These are phyloP conservation scores for Cynaeus angustus DNA, from an alignment of 2,888 invertebrate species.

Conservation along the genomic window DNA sequence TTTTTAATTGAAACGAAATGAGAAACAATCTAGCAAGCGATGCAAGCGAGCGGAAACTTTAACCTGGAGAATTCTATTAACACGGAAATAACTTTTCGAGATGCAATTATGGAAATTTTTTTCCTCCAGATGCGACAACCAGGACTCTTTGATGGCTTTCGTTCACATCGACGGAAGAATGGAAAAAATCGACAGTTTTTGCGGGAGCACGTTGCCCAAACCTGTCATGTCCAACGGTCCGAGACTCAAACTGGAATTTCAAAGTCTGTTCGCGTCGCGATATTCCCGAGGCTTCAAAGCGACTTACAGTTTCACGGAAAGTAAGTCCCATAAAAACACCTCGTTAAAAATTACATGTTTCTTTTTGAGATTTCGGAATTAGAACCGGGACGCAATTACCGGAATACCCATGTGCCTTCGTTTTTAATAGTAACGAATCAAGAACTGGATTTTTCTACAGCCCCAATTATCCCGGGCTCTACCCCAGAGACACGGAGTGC, in stretches of 20 bases:
- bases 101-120: slow-evolving; percentile 2
- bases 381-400: slow-evolving; percentile 85
- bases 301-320: slow-evolving; percentile 90
- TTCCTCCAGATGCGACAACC: slow-evolving; percentile 79
- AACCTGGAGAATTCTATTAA: slow-evolving; percentile 27
- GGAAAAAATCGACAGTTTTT: slow-evolving; percentile 91
- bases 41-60: slow-evolving; percentile 21
- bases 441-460: slow-evolving; percentile 88
- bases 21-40: slow-evolving; percentile 20
- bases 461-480: slow-evolving; percentile 93
- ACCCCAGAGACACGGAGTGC: slow-evolving; percentile 92
- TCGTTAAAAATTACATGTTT: slow-evolving; percentile 14
- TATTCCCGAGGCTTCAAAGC: slow-evolving; percentile 91
- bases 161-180: slow-evolving; percentile 88
- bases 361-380: slow-evolving; percentile 88
- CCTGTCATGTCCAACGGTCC: slow-evolving; percentile 96
- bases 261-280: slow-evolving; percentile 84
- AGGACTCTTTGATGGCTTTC: slow-evolving; percentile 87
- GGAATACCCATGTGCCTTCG: slow-evolving; percentile 89
- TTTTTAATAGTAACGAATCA: slow-evolving; percentile 87
- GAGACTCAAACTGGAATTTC: slow-evolving; percentile 89
- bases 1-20: slow-evolving; percentile 25
- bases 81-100: slow-evolving; percentile 10
- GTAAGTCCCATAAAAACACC: slow-evolving; percentile 75
- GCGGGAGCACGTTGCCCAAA: slow-evolving; percentile 87